Evolutionary conservation across 2,888 invertebrate genomes (phyloP), one percentile per base, ranked within the genome.

Genomic region (Ryuthela nishihirai): DNA sequence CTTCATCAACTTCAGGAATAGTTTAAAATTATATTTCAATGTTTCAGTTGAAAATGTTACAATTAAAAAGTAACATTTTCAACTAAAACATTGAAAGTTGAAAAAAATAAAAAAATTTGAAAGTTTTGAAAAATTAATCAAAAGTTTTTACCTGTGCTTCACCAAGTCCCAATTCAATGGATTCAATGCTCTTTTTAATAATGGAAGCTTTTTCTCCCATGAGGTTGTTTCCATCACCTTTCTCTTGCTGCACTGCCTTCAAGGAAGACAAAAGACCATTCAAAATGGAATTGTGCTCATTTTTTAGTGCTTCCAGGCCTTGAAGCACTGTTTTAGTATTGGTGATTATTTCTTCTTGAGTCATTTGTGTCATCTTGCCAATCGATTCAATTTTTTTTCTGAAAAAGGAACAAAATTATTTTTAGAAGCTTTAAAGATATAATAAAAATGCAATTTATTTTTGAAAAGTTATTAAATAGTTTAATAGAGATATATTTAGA

Each of bases 111-210:
- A n/a, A n/a, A n/a, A n/a, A n/a, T n/a, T n/a, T n/a, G n/a, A n/a
- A n/a, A n/a, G n/a, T n/a, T n/a, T n/a, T n/a, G n/a, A n/a, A n/a
- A n/a, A n/a, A n/a, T n/a, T n/a, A n/a, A n/a, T n/a, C n/a, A n/a
- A n/a, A n/a, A n/a, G n/a, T n/a, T n/a, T n/a, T n/a, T n/a, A n/a
- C 92, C 82, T 95, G 92, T 34, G 97, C 95, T 76, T 98, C 97
- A 21, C 92, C 93, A 32, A 98, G 78, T 9, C 97, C 98, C 55
- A 98, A 81, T 74, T 97, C 95, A 69, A 99, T 94, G 78, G 89
- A 89, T 69, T 97, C 95, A 64, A 97, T 85, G 72, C 93, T 92
- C 78, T 94, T 95, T 72, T 87, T 85, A 59, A 99, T 84, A 64
- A 97, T 83, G 50, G 85, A 82, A 1, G 85, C 58, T 36, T 65